Percentiles rank a stretch among this genome's conserved stretches.
phyloP scores from a whole-genome alignment of 2,797 vertebrate genomes.

The Masticophis lateralis region DNA sequence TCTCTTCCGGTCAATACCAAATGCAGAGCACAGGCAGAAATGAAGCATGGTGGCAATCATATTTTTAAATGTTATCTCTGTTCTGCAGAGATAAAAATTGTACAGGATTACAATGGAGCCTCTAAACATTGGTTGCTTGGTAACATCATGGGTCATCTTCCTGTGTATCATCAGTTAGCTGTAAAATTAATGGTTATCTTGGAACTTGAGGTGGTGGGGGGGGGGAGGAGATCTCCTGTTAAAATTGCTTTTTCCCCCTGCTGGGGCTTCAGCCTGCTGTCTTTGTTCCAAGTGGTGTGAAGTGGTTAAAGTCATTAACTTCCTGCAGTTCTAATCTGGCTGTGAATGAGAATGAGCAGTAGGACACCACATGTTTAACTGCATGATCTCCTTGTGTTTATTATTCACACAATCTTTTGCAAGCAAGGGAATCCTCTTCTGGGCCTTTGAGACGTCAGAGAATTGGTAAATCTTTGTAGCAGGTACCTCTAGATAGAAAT shows the following conservation, averaged over 20 bases:
- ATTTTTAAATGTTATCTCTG: background rate
- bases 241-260: background rate
- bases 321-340: background rate
- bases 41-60: background rate
- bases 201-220: background rate
- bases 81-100: conserved; percentile 24
- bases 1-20: background rate
- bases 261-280: conserved; percentile 3
- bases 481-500: background rate
- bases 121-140: conserved; percentile 19
- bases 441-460: background rate
- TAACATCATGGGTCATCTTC: conserved; percentile 18
- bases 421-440: background rate
- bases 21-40: background rate
- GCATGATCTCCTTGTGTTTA: conserved; percentile 34
- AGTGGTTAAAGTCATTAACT: conserved; percentile 13
- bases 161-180: background rate
- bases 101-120: background rate
- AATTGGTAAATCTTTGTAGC: background rate
- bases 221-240: background rate
- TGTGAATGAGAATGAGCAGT: background rate
- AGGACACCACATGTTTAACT: conserved; percentile 10
- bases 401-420: conserved; percentile 15
- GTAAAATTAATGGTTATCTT: conserved; percentile 16
- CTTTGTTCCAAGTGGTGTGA: background rate